Evolutionary conservation across 1,140 invertebrate genomes (phyloP).

Genomic region (Zaprionus inermis): DNA sequence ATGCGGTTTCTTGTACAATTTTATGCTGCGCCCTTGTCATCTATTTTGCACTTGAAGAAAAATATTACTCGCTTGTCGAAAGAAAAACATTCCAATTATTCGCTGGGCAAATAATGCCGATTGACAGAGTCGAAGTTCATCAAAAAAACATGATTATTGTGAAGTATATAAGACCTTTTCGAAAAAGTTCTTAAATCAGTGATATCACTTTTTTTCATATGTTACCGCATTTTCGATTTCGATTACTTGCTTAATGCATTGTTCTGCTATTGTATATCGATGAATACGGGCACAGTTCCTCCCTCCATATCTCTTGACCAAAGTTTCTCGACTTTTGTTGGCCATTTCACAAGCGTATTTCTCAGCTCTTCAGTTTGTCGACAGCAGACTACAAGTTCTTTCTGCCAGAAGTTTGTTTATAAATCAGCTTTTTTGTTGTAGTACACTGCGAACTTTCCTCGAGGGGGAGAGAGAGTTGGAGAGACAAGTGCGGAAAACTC

Average conservation of each 20-base stretch:
- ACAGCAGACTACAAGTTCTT: slow-evolving; percentile 62
- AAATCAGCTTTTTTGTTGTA: slow-evolving; percentile 68
- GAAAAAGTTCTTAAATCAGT: not conserved
- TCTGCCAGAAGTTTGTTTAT: slow-evolving; percentile 76
- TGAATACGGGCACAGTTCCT: not conserved
- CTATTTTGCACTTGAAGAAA: slow-evolving; percentile 40
- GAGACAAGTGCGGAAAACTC: slow-evolving; percentile 5
- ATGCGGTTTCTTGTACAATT: slow-evolving; percentile 30
- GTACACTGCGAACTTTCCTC: slow-evolving; percentile 23
- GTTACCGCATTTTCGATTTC: not conserved
- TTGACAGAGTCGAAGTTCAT: not conserved
- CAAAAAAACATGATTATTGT: not conserved
- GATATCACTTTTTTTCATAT: not conserved
- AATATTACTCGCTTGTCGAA: not conserved
- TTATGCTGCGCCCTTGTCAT: slow-evolving; percentile 41
- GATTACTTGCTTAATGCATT: slow-evolving; percentile 1
- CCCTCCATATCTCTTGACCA: slow-evolving; percentile 10
- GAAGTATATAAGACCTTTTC: not conserved
- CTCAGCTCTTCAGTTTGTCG: slow-evolving; percentile 53
- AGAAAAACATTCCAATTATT: not conserved
- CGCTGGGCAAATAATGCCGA: not conserved
- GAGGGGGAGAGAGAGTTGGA: not conserved
- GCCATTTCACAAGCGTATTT: slow-evolving; percentile 54
- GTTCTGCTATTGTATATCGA: not conserved
- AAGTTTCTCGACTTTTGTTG: slow-evolving; percentile 63